Base-by-base conservation (phyloP, 1,140 invertebrate species). In the Sitophilus oryzae region DNA sequence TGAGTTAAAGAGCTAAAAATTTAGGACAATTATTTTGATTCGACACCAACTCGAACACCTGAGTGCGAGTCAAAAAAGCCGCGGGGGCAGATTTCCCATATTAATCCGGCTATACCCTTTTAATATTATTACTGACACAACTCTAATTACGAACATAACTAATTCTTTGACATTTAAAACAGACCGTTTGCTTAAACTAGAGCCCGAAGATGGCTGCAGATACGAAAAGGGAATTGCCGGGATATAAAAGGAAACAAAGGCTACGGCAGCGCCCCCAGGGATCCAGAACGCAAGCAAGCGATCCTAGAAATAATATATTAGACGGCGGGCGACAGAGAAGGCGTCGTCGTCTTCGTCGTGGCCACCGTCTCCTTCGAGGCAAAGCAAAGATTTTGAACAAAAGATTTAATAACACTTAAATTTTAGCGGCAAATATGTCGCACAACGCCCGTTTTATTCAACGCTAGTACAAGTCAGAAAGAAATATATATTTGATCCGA, bases 141-240 rank as follows among this genome's bases (percentile, higher is more conserved):
- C 10, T 19, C 21, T 57, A 47, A 57, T 57, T 51, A 41, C 46
- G 46, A 50, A 9, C 40, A 19, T 46, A 37, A 20, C 25, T 19
- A 19, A 18, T 52, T 18, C 16, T 57, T 52, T 57, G 53, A 56
- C 36, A 49, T 56, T 56, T 38, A 36, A 56, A 56, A 45, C 41
- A 48, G 53, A 49, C 46, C 53, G 49, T 46, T n/a, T n/a, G n/a
- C 53, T 56, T 56, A 46, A 49, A 56, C 49, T 49, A 36, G 34
- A 52, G 18, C n/a, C n/a, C n/a, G 37, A 41, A 57, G 49, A 57
- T 52, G 49, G 49, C 55, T 25, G 54, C 52, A 66, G 60, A 66
- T 66, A 66, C 62, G 64, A 66, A 66, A 66, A 64, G 60, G 54
- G 64, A 66, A 66, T 64, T 62, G 62, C 60, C n/a, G n/a, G n/a